A percentile compares a stretch with the other conserved stretches of the same genome.
Evolutionary conservation across 2,888 invertebrate genomes (phyloP).

Genomic region (Empis stercorea): DNA sequence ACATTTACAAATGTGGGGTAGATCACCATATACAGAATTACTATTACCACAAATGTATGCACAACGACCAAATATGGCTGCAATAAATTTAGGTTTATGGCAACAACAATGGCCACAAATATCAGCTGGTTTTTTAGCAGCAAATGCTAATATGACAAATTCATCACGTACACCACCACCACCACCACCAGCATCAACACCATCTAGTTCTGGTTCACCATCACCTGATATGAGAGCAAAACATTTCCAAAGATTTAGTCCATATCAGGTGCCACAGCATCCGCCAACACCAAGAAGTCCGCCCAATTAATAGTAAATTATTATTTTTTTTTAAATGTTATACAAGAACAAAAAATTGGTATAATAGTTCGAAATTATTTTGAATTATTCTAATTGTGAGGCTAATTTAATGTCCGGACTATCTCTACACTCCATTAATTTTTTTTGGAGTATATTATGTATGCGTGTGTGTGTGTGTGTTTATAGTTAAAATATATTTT

Average conservation of each 20-base stretch:
- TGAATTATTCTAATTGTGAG: too few species aligned
- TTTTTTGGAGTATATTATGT: too few species aligned
- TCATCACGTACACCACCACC: constrained; percentile 18
- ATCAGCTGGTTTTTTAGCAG: constrained; percentile 35
- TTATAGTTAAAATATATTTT: too few species aligned
- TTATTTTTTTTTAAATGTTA: too few species aligned
- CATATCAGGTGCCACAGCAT: constrained; percentile 28
- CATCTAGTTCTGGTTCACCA: constrained; percentile 34
- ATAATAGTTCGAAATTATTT: too few species aligned
- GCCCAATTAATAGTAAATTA: constrained; percentile 21
- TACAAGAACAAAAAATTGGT: too few species aligned
- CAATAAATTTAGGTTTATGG: constrained; percentile 36
- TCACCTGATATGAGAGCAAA: constrained; percentile 35
- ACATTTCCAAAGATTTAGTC: constrained; percentile 30
- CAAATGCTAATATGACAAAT: constrained; percentile 21
- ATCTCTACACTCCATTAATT: too few species aligned
- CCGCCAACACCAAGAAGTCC: constrained; percentile 27
- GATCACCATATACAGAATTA: constrained; percentile 36
- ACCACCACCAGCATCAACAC: constrained; percentile 28
- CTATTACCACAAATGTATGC: constrained; percentile 35
- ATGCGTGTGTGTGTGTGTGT: too few species aligned
- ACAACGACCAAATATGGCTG: constrained; percentile 33
- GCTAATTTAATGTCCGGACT: too few species aligned
- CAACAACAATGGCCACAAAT: constrained; percentile 38
- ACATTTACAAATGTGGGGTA: constrained; percentile 36